Evolutionary conservation across 2,797 vertebrate species (phyloP).

Genomic region (Erethizon dorsatum): DNA sequence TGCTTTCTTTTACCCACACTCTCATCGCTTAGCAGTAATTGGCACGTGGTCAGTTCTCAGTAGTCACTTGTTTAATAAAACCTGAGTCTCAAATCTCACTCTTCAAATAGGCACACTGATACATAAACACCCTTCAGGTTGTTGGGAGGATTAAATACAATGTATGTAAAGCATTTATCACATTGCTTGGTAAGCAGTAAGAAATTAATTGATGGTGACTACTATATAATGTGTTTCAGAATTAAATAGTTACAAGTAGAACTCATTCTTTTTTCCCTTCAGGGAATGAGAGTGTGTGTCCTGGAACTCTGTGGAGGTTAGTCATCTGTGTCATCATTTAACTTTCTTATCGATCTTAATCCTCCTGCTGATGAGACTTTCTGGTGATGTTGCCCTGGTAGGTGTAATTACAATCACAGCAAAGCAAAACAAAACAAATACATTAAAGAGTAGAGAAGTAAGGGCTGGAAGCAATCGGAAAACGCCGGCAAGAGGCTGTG

Average conservation of each 20-base stretch:
- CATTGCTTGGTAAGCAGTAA: background rate
- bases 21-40: background rate
- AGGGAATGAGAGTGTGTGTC: background rate
- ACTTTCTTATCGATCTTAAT: slow-evolving; percentile 66
- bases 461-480: background rate
- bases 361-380: slow-evolving; percentile 11
- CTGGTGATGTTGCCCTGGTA: slow-evolving; percentile 55
- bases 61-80: background rate
- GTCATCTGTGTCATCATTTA: slow-evolving; percentile 60
- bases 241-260: slow-evolving; percentile 48
- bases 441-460: background rate
- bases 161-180: background rate
- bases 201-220: slow-evolving; percentile 42
- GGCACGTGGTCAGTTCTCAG: background rate
- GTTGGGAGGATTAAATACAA: background rate
- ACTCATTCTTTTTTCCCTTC: background rate
- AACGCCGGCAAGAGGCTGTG: background rate
- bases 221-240: slow-evolving; percentile 24
- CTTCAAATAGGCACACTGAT: background rate
- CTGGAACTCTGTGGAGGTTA: slow-evolving; percentile 11
- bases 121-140: background rate
- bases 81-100: background rate
- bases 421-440: slow-evolving; percentile 55
- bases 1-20: background rate
- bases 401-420: slow-evolving; percentile 69